Evolutionary conservation across 2,888 invertebrate species (phyloP).

Genomic region (Onchidella celtica): DNA sequence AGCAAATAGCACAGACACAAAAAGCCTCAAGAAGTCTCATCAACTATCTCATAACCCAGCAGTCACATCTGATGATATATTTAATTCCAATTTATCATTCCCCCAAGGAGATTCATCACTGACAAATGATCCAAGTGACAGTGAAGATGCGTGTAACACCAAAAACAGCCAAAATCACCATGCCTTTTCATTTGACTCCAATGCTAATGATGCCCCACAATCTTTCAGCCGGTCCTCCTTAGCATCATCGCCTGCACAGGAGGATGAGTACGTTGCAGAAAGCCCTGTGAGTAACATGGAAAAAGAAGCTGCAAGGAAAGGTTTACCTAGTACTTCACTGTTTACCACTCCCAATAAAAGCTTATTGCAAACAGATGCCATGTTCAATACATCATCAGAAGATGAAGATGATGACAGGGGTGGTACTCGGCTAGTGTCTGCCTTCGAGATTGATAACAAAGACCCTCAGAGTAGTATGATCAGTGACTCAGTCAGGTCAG

Average conservation of each 20-base stretch:
- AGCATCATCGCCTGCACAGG: background rate
- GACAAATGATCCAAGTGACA: background rate
- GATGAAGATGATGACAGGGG: constrained; percentile 40
- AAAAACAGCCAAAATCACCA: background rate
- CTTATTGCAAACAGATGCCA: constrained; percentile 36
- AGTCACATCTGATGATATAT: constrained; percentile 14
- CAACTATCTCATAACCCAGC: background rate
- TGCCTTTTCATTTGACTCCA: constrained; percentile 1
- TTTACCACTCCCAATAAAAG: constrained; percentile 39
- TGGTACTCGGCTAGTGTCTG: background rate
- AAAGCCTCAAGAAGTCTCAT: background rate
- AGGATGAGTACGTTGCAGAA: constrained; percentile 21
- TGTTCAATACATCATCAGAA: constrained; percentile 31
- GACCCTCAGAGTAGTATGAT: constrained; percentile 50
- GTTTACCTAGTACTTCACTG: constrained; percentile 3
- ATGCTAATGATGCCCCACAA: background rate
- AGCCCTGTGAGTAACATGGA: constrained; percentile 14
- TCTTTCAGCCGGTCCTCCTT: background rate
- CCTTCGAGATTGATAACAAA: constrained; percentile 44
- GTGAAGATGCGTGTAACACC: background rate
- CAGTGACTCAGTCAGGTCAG: constrained; percentile 42
- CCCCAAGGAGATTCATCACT: background rate
- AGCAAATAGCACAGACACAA: background rate
- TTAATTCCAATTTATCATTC: constrained; percentile 1
- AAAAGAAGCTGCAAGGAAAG: constrained; percentile 14